Base-by-base conservation (phyloP, 1,140 invertebrate species). In the Parasteatoda tepidariorum region DNA sequence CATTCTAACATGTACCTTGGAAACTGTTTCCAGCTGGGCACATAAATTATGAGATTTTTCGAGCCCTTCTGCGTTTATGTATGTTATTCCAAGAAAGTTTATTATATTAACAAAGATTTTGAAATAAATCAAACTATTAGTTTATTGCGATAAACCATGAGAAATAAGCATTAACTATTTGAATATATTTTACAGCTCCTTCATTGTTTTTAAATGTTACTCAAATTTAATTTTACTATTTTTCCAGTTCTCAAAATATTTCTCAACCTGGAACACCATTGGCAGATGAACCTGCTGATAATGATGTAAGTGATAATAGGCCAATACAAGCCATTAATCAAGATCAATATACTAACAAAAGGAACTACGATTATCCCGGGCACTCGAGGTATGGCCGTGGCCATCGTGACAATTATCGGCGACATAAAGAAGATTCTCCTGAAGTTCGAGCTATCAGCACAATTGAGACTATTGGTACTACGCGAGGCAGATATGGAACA, bases 201-300 rank as follows among this genome's bases (percentile, higher is more conserved):
- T 18, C n/a, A 33, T n/a, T 18, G 0, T 4, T 31, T 57, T 26
- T 57, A 13, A 24, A 24, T 1, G 59, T 28, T 9, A 26, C 54
- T 0, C 31, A 73, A 31, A 68, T 3, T 38, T 24, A 30, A 64
- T 64, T 28, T 28, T 64, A 3, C 9, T 28, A 64, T 26, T 33
- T 33, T 68, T 31, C n/a, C 28, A 68, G 76, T 26, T 68, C 66
- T 59, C 66, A 70, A n/a, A 83, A 85, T 68, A 59, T 61, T n/a
- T n/a, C n/a, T 15, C 81, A 75, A 33, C 81, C 85, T 28, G 84
- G 83, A 41, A 86, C 85, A 1, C 85, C 85, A 34, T 55, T 86
- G 24, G 73, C 82, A 33, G 85, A 86, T 83, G 85, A 86, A 62
- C 83, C 70, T 22, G 33, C 73, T 3, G 67, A 59, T 38, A 71